phyloP scores from a whole-genome alignment of 2,797 vertebrate species.

The Parambassis ranga region DNA sequence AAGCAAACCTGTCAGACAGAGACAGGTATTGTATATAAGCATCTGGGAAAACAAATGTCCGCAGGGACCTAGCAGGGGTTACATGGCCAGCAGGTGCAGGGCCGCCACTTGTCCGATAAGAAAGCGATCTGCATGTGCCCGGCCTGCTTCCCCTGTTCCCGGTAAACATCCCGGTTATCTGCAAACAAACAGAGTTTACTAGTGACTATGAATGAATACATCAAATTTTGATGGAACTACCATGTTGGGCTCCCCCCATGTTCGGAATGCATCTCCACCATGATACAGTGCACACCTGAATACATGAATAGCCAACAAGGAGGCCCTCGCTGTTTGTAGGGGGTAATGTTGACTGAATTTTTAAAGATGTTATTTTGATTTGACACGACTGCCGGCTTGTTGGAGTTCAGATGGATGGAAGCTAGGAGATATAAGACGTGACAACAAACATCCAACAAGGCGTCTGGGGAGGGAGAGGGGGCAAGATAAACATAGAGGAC shows the following conservation, averaged over 20 bases:
- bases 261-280: constrained; percentile 59
- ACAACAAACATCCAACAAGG: constrained; percentile 28
- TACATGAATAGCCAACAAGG: constrained; percentile 82
- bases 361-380: constrained; percentile 79
- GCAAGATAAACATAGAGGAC: constrained; percentile 50
- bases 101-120: constrained; percentile 56
- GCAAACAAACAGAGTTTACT: constrained; percentile 80
- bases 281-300: constrained; percentile 81
- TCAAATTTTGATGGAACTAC: constrained; percentile 78
- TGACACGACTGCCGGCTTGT: constrained; percentile 67
- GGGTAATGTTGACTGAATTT: constrained; percentile 79
- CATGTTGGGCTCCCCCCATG: constrained; percentile 46
- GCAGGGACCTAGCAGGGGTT: constrained; percentile 49
- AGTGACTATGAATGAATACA: constrained; percentile 76
- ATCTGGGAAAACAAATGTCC: not conserved
- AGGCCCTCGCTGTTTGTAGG: constrained; percentile 69
- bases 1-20: constrained; percentile 21
- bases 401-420: constrained; percentile 17
- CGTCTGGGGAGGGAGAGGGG: constrained; percentile 44
- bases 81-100: constrained; percentile 47
- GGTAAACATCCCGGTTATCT: constrained; percentile 75
- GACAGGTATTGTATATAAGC: not conserved
- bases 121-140: constrained; percentile 63
- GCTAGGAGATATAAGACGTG: constrained; percentile 10
- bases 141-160: constrained; percentile 33